Conservation (phyloP, 2,113 vertebrate species). For the Climacteris rufus region DNA sequence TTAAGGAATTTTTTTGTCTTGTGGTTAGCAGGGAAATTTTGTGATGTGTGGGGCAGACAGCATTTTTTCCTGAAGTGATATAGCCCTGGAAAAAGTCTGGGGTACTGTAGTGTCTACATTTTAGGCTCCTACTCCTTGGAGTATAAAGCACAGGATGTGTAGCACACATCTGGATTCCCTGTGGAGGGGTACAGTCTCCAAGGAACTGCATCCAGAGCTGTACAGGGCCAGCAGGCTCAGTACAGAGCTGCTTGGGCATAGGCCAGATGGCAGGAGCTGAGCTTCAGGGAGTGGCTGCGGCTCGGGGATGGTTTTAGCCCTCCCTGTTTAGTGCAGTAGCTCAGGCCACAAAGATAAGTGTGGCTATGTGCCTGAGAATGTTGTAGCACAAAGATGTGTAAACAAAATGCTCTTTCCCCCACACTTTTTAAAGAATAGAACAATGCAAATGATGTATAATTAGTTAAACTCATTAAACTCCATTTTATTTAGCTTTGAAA, state of each 20-base stretch:
- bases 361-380: background rate
- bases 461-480: background rate
- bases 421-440: background rate
- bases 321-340: background rate
- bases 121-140: background rate
- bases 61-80: background rate
- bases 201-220: background rate
- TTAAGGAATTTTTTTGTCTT: background rate
- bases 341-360: background rate
- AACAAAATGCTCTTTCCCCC: background rate
- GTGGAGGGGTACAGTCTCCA: background rate
- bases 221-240: fast-evolving
- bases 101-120: background rate
- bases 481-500: background rate
- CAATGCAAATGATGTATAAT: background rate
- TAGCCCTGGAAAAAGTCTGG: background rate
- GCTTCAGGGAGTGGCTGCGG: background rate
- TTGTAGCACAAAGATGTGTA: background rate
- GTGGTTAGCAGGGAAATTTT: background rate
- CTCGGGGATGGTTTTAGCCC: background rate
- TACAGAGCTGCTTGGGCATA: fast-evolving
- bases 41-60: background rate
- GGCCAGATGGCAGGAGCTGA: background rate
- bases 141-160: background rate
- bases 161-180: fast-evolving